A percentile compares a stretch with the other conserved stretches of the same genome.
phyloP scores from a whole-genome alignment of 2,797 vertebrate species.

The Chromis chromis region DNA sequence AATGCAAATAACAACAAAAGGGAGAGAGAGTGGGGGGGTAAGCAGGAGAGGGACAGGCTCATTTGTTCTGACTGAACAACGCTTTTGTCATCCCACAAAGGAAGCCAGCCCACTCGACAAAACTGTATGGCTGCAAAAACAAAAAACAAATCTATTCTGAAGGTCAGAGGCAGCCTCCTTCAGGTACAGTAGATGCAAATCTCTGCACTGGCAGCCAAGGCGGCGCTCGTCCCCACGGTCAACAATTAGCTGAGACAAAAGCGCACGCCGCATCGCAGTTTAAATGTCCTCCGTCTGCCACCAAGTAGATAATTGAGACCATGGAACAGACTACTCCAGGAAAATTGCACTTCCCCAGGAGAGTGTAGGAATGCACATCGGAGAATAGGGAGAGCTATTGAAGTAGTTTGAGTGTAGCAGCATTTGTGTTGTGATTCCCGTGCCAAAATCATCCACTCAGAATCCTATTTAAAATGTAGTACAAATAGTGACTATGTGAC shows the following conservation, averaged over 20 bases:
- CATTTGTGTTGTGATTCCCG: conserved; percentile 66
- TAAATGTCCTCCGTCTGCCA: conserved; percentile 79
- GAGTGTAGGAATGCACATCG: conserved; percentile 62
- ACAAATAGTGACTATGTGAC: conserved; percentile 61
- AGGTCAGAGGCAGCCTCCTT: conserved; percentile 77
- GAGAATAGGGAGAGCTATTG: conserved; percentile 65
- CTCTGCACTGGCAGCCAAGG: conserved; percentile 57
- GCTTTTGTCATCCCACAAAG: conserved; percentile 78
- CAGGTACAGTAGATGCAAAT: conserved; percentile 80
- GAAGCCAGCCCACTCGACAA: conserved; percentile 65
- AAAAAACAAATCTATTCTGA: conserved; percentile 74
- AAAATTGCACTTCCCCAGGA: conserved; percentile 73
- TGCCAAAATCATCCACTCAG: conserved; percentile 68
- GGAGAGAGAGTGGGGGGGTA: conserved; percentile 10
- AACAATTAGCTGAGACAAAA: conserved; percentile 83
- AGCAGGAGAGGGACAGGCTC: conserved; percentile 61
- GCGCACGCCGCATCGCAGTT: conserved; percentile 63
- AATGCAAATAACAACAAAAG: conserved; percentile 83
- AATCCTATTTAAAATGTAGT: conserved; percentile 64
- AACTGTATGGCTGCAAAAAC: conserved; percentile 68
- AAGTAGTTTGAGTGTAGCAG: conserved; percentile 60
- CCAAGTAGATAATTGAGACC: conserved; percentile 81
- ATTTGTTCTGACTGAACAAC: conserved; percentile 78
- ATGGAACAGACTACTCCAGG: conserved; percentile 71
- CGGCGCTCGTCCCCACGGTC: conserved; percentile 63